phyloP scores from a whole-genome alignment of 2,888 invertebrate genomes.

The Macaria liturata region DNA sequence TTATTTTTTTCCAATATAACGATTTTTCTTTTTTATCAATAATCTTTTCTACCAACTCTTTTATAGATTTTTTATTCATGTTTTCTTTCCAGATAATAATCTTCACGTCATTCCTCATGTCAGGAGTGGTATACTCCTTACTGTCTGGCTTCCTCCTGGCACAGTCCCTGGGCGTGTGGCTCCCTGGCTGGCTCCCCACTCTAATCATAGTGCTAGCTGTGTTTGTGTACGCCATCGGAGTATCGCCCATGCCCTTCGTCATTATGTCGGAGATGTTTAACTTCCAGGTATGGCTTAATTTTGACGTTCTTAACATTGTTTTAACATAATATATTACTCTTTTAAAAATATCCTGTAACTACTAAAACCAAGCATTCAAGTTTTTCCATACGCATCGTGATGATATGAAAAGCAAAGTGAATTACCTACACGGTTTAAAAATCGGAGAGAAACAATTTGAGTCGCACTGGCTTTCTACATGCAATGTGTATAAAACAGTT shows the following conservation, averaged over 20 bases:
- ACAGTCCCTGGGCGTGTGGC: constrained; percentile 34
- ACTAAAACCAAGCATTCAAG: too few species aligned
- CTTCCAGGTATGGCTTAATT: constrained; percentile 47
- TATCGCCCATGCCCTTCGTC: constrained; percentile 51
- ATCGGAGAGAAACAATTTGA: too few species aligned
- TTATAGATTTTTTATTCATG: too few species aligned
- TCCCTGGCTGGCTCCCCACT: constrained; percentile 50
- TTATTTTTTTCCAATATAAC: not conserved
- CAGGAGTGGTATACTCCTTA: constrained; percentile 36
- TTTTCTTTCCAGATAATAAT: constrained; percentile 41
- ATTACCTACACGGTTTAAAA: too few species aligned
- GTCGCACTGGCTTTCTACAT: too few species aligned
- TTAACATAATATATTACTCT: too few species aligned
- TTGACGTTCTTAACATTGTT: too few species aligned
- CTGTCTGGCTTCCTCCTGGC: constrained; percentile 41
- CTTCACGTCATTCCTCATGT: constrained; percentile 32
- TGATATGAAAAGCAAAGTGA: too few species aligned
- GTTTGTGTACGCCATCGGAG: constrained; percentile 46
- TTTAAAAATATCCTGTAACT: too few species aligned
- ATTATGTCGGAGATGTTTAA: constrained; percentile 59
- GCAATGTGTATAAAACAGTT: too few species aligned
- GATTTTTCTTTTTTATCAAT: not conserved
- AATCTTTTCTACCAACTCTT: not conserved
- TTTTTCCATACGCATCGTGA: too few species aligned
- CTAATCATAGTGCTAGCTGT: constrained; percentile 40